phyloP scores from a whole-genome alignment of 2,113 vertebrate genomes.

The Saguinus imperator region DNA sequence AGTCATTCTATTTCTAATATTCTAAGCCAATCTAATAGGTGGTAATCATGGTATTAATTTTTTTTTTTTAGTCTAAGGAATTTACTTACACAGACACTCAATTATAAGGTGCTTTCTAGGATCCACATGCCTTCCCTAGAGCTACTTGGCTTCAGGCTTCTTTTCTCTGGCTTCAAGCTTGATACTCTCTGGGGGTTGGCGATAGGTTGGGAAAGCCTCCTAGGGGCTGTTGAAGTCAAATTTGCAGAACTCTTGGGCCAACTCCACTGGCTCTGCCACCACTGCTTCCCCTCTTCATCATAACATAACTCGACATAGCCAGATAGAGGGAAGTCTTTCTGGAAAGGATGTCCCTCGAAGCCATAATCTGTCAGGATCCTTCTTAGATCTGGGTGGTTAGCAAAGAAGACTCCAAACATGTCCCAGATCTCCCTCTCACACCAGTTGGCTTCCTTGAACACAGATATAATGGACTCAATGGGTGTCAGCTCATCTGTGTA shows the following conservation, averaged over 20 bases:
- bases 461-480: constrained; percentile 89
- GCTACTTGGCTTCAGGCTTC: constrained; percentile 89
- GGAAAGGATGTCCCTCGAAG: constrained; percentile 98
- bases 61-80: not conserved
- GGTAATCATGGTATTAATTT: not conserved
- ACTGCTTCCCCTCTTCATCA: constrained; percentile 97
- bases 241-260: constrained; percentile 98
- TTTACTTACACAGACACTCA: constrained; percentile 84
- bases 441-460: constrained; percentile 94
- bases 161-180: constrained; percentile 92
- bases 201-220: constrained; percentile 95
- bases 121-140: not conserved
- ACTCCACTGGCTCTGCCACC: constrained; percentile 95
- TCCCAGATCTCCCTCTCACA: constrained; percentile 99
- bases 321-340: constrained; percentile 98
- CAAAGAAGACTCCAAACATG: constrained; percentile 98
- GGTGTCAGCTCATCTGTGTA: constrained; percentile 96
- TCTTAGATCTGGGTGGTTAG: constrained; percentile 96
- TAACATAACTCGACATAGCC: constrained; percentile 99
- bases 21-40: not conserved
- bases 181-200: constrained; percentile 87
- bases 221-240: constrained; percentile 97
- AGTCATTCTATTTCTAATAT: not conserved
- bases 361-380: constrained; percentile 98
- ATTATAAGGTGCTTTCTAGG: not conserved